Percentiles rank a stretch among this genome's conserved stretches.
Conservation (phyloP, 1,140 invertebrate genomes). For the Formica exsecta region DNA sequence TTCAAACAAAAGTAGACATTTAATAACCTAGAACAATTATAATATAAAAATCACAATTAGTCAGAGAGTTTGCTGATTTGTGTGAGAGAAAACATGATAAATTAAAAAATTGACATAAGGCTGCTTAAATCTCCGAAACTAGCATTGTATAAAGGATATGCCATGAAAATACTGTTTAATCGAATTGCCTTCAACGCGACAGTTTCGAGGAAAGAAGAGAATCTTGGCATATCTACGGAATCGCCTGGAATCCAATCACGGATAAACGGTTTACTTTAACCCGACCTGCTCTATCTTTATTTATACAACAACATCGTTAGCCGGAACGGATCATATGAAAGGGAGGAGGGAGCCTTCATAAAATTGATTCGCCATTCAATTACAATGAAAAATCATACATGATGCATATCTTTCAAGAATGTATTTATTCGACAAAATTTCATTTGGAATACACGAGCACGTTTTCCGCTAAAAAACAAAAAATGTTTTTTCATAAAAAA, state of each 20-base stretch:
- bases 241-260: constrained; percentile 78
- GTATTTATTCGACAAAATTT: background rate
- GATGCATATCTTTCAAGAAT: background rate
- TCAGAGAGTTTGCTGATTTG: background rate
- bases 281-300: constrained; percentile 73
- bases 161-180: constrained; percentile 57
- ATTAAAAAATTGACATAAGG: background rate
- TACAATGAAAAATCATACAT: background rate
- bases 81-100: background rate
- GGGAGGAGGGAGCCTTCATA: background rate
- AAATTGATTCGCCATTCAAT: constrained; percentile 21
- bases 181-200: constrained; percentile 35
- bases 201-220: constrained; percentile 12
- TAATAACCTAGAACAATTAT: background rate
- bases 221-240: constrained; percentile 77
- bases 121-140: background rate
- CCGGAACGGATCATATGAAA: background rate
- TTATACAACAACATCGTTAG: constrained; percentile 70
- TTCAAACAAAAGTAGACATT: background rate
- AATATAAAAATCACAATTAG: background rate
- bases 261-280: constrained; percentile 80
- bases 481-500: background rate
- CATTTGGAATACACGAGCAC: background rate
- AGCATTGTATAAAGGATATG: constrained; percentile 38
- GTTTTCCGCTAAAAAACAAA: background rate